Evolutionary conservation across 2,888 invertebrate species (phyloP).

Genomic region (Hirtodrosophila alboralis): DNA sequence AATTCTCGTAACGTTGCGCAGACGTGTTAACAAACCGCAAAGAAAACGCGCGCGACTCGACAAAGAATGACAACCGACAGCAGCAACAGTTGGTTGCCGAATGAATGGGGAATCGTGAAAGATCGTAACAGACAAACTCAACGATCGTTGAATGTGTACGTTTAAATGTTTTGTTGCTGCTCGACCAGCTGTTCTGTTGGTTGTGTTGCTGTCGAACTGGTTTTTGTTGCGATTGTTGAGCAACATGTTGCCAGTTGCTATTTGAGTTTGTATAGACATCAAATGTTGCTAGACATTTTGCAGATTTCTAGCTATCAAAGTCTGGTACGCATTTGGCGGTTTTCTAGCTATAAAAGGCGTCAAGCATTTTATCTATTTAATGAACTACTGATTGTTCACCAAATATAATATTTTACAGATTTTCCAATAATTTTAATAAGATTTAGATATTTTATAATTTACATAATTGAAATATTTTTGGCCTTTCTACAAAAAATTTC

Average conservation of each 20-base stretch:
- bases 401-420: too few relatives aligned
- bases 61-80: constrained; percentile 25
- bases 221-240: constrained; percentile 33
- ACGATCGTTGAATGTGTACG: constrained; percentile 43
- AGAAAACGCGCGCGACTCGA: constrained; percentile 1
- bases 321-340: too few relatives aligned
- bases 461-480: too few relatives aligned
- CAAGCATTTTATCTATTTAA: too few relatives aligned
- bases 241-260: constrained; percentile 14
- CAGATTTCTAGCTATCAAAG: too few relatives aligned
- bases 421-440: too few relatives aligned
- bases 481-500: too few relatives aligned
- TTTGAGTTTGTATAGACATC: not conserved
- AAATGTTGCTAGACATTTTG: not conserved
- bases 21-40: constrained; percentile 14
- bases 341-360: too few relatives aligned
- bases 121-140: constrained; percentile 37
- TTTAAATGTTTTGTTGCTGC: constrained; percentile 31
- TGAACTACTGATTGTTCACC: too few relatives aligned
- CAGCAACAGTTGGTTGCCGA: constrained; percentile 77
- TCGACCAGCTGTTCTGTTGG: constrained; percentile 54
- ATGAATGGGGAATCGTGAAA: constrained; percentile 50
- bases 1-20: constrained; percentile 7
- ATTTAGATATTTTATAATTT: too few relatives aligned
- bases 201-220: constrained; percentile 48